Percentiles rank a stretch among this genome's conserved stretches.
Conservation (phyloP, 2,113 vertebrate species). For the Hyperoodon ampullatus region DNA sequence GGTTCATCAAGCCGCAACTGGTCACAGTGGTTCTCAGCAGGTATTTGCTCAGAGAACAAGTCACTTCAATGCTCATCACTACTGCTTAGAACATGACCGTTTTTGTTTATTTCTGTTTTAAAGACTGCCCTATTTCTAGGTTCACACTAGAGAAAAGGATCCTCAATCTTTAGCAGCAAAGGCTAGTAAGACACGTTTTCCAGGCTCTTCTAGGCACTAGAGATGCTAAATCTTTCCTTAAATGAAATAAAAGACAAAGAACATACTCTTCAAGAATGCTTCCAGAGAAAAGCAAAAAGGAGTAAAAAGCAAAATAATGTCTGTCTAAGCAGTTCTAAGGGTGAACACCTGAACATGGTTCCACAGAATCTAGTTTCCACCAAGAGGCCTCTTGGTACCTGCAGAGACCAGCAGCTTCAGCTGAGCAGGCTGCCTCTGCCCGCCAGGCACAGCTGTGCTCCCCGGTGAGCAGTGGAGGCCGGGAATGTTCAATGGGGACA, state of each 20-base stretch:
- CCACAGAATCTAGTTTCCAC: neutral
- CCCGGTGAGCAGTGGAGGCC: neutral
- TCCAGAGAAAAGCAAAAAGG: neutral
- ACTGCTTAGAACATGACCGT: fast-evolving
- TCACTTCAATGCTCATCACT: neutral
- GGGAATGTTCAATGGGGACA: fast-evolving
- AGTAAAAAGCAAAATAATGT: neutral
- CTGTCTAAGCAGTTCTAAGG: neutral
- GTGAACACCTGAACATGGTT: neutral
- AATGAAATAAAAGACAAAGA: neutral
- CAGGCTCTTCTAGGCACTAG: neutral
- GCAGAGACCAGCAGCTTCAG: fast-evolving
- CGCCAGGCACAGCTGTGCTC: fast-evolving
- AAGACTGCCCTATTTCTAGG: neutral
- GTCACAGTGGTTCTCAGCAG: neutral
- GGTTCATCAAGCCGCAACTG: neutral
- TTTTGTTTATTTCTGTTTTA: neutral
- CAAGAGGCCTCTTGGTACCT: neutral
- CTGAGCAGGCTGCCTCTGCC: neutral
- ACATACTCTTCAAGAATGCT: neutral
- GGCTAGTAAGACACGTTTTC: neutral
- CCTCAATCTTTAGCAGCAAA: neutral
- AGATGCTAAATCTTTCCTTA: neutral
- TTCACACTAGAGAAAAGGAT: neutral
- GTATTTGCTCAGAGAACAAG: neutral